Evolutionary conservation across 1,140 invertebrate genomes (phyloP).

Genomic region (Microplitis mediator): DNA sequence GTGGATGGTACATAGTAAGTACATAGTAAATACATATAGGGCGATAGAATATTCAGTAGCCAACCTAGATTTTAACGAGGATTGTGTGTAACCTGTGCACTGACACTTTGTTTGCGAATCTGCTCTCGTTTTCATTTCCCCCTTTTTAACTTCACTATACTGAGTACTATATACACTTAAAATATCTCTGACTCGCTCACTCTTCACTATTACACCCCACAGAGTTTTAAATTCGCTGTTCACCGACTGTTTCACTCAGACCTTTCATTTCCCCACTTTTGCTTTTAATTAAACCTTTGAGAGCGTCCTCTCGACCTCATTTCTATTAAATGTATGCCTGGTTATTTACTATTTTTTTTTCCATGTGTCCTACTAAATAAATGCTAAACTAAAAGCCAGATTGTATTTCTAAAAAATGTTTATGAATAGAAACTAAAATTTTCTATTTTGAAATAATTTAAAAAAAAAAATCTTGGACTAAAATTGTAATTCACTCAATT

Average conservation of each 20-base stretch:
- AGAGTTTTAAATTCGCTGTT: neutral
- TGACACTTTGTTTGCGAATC: slow-evolving; percentile 7
- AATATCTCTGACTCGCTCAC: neutral
- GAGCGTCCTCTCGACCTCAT: neutral
- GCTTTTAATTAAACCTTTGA: neutral
- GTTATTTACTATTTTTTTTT: too few relatives aligned
- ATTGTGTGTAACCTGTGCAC: slow-evolving; percentile 6
- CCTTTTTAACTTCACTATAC: neutral
- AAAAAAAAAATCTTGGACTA: too few relatives aligned
- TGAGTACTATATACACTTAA: neutral
- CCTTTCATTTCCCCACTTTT: neutral
- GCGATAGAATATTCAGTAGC: slow-evolving; percentile 4
- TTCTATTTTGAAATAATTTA: too few relatives aligned
- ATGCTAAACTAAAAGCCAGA: too few relatives aligned
- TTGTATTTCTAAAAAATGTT: too few relatives aligned
- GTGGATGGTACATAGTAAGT: too few relatives aligned
- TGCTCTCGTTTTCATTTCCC: slow-evolving; percentile 1
- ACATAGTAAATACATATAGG: too few relatives aligned
- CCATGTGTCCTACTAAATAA: too few relatives aligned
- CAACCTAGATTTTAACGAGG: slow-evolving; percentile 7
- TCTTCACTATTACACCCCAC: neutral
- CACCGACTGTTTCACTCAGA: neutral
- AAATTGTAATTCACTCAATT: too few relatives aligned
- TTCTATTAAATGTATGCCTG: neutral
- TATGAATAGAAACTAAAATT: too few relatives aligned